Base-by-base conservation (phyloP, 1,140 invertebrate species). In the Drosophila kepulauana region DNA sequence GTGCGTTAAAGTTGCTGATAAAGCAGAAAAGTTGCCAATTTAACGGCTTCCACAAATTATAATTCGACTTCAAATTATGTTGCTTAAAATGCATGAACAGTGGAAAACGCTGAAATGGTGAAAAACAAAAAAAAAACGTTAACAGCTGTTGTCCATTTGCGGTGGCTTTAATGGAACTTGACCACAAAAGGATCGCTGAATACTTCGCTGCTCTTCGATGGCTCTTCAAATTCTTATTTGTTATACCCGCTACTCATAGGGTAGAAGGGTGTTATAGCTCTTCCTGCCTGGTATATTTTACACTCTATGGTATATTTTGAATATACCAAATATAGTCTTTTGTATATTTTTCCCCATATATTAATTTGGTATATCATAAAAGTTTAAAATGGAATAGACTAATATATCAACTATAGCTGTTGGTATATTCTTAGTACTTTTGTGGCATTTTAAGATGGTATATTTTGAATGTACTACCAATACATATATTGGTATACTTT, bases 141-240 rank as follows among this genome's bases (percentile, higher is more conserved):
- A 68, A 84, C 81, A 89, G 72, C 86, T 79, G 85, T 89, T 89
- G 81, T 68, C 85, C 85, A 77, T 79, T 28, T 89, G 57, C 38
- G 62, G 56, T 57, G 74, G 74, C 63, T 65, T 72, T 62, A 64
- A 63, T 73, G 57, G 3, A 61, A 43, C 15, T 57, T 57, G 43
- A 43, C 85, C 86, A 85, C 66, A 89, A 89, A 89, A 88, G 85
- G 85, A 88, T 79, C 49, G 85, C 62, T 28, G 58, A 51, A 16
- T 13, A n/a, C n/a, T 54, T 25, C 20, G 20, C 20, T 25, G 20
- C 20, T 25, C 20, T 25, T 25, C 20, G 20, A 25, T 25, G 8
- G n/a, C 13, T 3, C 16, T 20, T 10, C 16, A 16, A 38, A 62
- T 48, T 43, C 25, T 28, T 65, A 52, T 56, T 52, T 51, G 54